Evolutionary conservation across 2,888 invertebrate species (phyloP), one percentile per base, ranked within the genome.

Genomic region (Muschampia staudingeri): DNA sequence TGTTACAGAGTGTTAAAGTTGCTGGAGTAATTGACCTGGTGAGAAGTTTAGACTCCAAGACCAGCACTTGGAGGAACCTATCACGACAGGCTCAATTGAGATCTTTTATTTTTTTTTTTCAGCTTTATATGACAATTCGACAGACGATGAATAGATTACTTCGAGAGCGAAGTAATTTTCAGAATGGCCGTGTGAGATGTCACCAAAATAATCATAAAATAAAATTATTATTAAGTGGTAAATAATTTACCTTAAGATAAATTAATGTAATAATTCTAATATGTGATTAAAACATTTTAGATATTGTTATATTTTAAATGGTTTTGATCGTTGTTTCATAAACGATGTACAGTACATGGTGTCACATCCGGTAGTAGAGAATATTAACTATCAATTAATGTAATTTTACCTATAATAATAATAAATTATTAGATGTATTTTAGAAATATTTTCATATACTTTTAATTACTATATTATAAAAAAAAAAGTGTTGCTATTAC

Each of bases 121-220:
- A 72, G 72, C 12, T 48, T 19, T 72, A 72, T 4, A 14, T 48
- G 48, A 48, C 4, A 19, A 44, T 8, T 72, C 48, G 8, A 44
- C 72, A 48, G 42, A 72, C 30, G 48, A 48, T 30, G 48, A 72
- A 48, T 48, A 72, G 72, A 48, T 72, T 72, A 72, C 72, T 72
- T 72, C 72, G 72, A 72, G 72, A 72, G 48, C 72, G 72, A 72
- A 72, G 72, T 72, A 72, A 72, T 48, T 72, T 44, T 72, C 72
- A 72, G 72, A 72, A 72, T 72, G 72, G 72, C 72, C 72, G 72
- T 72, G 72, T 72, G 72, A 72, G 72, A 72, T 48, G 7, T 71
- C 2, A 44, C 44, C 19, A 71, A 71, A 44, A 71, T 19, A 3
- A 5, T 37, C 7, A 37, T 7, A 5, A 37, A 7, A 25, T 25